A percentile compares a stretch with the other conserved stretches of the same genome.
Conservation (phyloP, 2,113 vertebrate genomes). For the Neomonachus schauinslandi region DNA sequence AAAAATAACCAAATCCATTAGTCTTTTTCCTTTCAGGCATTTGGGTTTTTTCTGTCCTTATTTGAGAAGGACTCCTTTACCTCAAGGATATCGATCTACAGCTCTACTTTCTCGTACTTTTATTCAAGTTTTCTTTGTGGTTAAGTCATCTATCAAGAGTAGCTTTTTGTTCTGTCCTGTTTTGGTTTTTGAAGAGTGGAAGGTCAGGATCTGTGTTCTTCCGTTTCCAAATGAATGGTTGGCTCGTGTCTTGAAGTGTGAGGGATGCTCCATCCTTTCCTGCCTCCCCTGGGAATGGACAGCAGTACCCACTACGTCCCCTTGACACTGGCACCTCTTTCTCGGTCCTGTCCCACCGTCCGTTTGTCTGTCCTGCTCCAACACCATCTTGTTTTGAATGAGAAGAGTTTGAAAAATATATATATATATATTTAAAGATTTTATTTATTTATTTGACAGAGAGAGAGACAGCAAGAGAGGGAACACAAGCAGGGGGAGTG, state of each 20-base stretch:
- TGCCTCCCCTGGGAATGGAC: neutral
- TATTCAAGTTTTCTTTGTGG: neutral
- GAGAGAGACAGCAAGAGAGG: no score
- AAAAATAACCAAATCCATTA: neutral
- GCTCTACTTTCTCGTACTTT: neutral
- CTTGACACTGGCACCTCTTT: neutral
- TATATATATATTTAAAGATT: neutral
- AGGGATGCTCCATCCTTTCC: neutral
- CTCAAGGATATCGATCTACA: neutral
- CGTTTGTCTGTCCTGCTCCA: neutral
- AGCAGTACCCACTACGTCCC: fast-evolving
- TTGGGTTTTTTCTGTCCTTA: neutral
- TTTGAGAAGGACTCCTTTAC: neutral
- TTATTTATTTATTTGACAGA: neutral
- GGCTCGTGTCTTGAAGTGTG: fast-evolving
- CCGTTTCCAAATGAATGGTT: neutral
- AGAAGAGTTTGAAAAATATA: neutral
- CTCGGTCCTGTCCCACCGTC: neutral
- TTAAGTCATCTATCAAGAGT: neutral
- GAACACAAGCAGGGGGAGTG: neutral
- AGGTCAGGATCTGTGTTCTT: neutral
- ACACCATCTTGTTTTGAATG: neutral
- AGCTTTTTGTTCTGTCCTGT: neutral
- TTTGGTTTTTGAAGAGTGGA: neutral
- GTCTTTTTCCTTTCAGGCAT: neutral